Conservation (phyloP, 2,113 vertebrate genomes). For the Cephalopholis sonnerati region DNA sequence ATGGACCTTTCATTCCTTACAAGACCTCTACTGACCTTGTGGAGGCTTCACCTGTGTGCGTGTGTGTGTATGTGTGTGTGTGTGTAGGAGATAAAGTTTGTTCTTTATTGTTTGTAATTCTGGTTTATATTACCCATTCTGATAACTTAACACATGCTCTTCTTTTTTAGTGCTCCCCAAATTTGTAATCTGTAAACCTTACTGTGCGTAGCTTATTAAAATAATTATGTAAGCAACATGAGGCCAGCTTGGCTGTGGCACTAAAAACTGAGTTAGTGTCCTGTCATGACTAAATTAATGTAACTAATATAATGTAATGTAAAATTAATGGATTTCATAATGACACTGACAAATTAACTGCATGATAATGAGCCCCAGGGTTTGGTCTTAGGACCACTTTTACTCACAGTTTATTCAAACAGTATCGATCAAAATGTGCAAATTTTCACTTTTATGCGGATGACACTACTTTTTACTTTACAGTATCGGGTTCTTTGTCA, state of each 20-base stretch:
- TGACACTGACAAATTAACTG: conserved; percentile 38
- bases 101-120: neutral
- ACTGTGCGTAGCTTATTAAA: conserved; percentile 28
- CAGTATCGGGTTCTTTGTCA: too few species aligned
- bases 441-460: too few species aligned
- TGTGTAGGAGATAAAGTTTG: neutral
- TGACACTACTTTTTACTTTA: too few species aligned
- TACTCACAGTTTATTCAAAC: too few species aligned
- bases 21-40: conserved; percentile 64
- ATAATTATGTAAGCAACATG: conserved; percentile 11
- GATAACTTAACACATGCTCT: neutral
- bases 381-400: too few species aligned
- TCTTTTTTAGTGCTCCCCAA: neutral
- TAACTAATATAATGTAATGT: conserved; percentile 26
- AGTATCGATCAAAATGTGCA: too few species aligned
- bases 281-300: conserved; percentile 38
- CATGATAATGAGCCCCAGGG: too few species aligned
- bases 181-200: conserved; percentile 27
- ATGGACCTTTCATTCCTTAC: conserved; percentile 54
- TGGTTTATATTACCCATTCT: neutral
- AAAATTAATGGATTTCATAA: conserved; percentile 30
- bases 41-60: conserved; percentile 10
- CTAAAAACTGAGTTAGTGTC: neutral
- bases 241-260: conserved; percentile 14
- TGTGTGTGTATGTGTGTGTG: neutral